Evolutionary conservation across 2,113 vertebrate genomes (phyloP), one percentile per base, ranked within the genome.

Genomic region (Oryzias woworae): DNA sequence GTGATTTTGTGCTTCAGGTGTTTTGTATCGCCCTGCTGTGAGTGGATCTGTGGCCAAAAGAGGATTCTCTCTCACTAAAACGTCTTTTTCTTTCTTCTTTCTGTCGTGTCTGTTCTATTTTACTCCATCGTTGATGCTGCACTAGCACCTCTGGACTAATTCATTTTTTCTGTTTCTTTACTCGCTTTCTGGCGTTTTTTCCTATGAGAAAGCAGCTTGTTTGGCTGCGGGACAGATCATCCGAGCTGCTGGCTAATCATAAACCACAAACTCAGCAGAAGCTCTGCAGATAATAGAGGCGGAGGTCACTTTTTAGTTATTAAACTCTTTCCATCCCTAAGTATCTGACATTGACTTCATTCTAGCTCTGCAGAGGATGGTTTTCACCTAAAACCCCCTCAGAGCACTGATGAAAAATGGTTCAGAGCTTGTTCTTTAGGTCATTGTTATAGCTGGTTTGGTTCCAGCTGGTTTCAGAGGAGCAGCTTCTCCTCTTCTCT

Each of bases 1-100:
- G 83, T 58, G 71, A 83, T 88, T 89, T 81, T 84, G 72, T 87
- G 89, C 85, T 87, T 79, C 66, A 66, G 75, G 71, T 78, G 49
- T 60, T 86, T 63, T 53, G 56, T 62, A 36, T 63, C 36, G 26
- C 62, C 74, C 49, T 62, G 65, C 65, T 60, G 67, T 66, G 62
- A 65, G 45, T 72, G 50, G 66, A 62, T 49, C 62, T 31, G 58
- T 65, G 59, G 60, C 74, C 76, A 78, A 80, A 75, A 16, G 10
- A 0, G 56, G 60, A 58, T 55, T 49, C 5, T 59, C 60, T 61
- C 49, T 52, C 54, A 43, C 23, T 48, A 44, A 43, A 20, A 48
- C 4, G 14, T 17, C 46, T 50, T 20, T 52, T 17, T 1, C 16
- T 44, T n/a, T n/a, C n/a, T n/a, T n/a, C 12, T 50, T 36, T 36